Base-by-base conservation (phyloP, 2,113 vertebrate species). In the Melanocharis versteri region DNA sequence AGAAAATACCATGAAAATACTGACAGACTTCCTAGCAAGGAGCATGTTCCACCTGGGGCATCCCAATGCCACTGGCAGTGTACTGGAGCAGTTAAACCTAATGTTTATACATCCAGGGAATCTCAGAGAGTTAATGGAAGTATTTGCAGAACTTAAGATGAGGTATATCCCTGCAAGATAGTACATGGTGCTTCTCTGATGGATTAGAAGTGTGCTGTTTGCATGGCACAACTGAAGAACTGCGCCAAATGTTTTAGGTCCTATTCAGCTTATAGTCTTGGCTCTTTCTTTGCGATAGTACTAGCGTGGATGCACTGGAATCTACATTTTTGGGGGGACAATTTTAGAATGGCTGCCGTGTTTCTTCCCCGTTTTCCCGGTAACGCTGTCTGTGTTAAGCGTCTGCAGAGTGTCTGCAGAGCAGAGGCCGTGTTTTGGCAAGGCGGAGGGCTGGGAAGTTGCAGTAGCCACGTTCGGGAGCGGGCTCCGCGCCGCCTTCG, bases 321-420 rank as follows among this genome's bases (percentile, higher is more conserved):
- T 10, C 51, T 21, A 4, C n/a, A 7, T 37, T 54, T 18, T 2
- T 4, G 10, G 6, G 33, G 9, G 30, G 6, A 33, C 47, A 71
- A 3, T 75, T 69, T 53, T 24, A 37, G 85, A 71, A 73, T 2
- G 51, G 70, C 79, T 40, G 85, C 58, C 5, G 17, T 1, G 19
- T 11, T 56, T 51, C 48, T 54, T 33, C 7, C 35, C 33, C 14
- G 8, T 13, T 45, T 2, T 23, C 4, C 19, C 13, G 1, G 35
- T 4, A 39, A 10, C 4, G 27, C 37, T 4, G 39, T 1, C 10
- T 37, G 15, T 13, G 3, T 7, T 39, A 15, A 17, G 19, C 0
- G 23, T 20, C 30, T 10, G 58, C n/a, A 35, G 9, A 18, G 15
- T 0, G 35, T 16, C n/a, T 10, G 54, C 31, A 33, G 11, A 28